These are phyloP conservation scores for Melieria picta DNA, from an alignment of 2,888 invertebrate species.

Conservation along the genomic window DNA sequence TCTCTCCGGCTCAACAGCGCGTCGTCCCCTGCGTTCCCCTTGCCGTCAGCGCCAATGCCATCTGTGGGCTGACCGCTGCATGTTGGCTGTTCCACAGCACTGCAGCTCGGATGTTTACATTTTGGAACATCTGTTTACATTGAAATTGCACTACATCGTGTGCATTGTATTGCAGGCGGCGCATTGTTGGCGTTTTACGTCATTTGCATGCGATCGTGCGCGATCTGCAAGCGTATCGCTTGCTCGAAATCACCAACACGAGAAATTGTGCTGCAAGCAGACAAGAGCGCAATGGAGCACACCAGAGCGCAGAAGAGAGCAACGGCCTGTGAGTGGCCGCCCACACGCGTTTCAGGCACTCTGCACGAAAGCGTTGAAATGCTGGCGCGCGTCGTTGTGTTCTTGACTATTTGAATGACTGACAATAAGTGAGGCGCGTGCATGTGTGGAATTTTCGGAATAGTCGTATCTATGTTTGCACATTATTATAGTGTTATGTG, in stretches of 20 bases:
- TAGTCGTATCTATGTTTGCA: slow-evolving; percentile 15
- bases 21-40: too few species aligned
- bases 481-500: not conserved
- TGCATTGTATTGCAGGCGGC: slow-evolving; percentile 9
- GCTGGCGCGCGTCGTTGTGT: not conserved
- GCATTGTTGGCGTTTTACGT: slow-evolving; percentile 41
- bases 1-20: too few species aligned
- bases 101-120: not conserved
- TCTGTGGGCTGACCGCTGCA: slow-evolving; percentile 7
- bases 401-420: slow-evolving; percentile 10
- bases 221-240: too few species aligned
- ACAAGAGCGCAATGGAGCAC: too few species aligned
- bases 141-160: too few species aligned
- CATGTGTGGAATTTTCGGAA: slow-evolving; percentile 28
- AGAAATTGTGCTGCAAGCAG: too few species aligned
- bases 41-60: slow-evolving; percentile 8
- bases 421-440: slow-evolving; percentile 32
- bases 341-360: too few species aligned
- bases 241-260: too few species aligned
- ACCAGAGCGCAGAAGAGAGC: too few species aligned
- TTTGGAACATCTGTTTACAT: slow-evolving; percentile 39
- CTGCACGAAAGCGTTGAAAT: too few species aligned
- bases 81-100: slow-evolving; percentile 23
- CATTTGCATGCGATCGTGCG: slow-evolving; percentile 31
- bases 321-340: too few species aligned